phyloP scores from a whole-genome alignment of 2,797 vertebrate genomes.

The Vespertilio murinus region DNA sequence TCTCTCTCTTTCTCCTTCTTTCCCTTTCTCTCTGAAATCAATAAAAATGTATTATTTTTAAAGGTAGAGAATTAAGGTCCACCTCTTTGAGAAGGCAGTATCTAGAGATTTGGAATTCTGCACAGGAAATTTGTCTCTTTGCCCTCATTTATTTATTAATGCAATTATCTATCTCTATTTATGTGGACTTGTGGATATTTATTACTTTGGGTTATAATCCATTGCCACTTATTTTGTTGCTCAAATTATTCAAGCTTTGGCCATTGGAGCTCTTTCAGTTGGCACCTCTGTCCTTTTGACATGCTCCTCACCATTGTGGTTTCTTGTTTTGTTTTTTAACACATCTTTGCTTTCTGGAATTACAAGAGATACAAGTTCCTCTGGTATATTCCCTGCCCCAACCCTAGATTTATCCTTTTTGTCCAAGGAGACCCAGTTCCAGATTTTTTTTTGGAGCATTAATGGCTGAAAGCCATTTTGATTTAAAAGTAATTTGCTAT shows the following conservation, averaged over 20 bases:
- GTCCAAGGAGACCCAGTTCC: not conserved
- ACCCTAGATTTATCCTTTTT: not conserved
- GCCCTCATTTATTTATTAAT: not conserved
- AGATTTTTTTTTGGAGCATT: not conserved
- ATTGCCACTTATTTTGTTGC: not conserved
- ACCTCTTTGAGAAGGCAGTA: not conserved
- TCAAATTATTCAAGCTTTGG: not conserved
- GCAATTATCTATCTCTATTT: not conserved
- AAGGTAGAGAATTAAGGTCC: not conserved
- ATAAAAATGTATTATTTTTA: too few relatives aligned
- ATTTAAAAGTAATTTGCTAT: conserved; percentile 6
- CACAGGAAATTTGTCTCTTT: not conserved
- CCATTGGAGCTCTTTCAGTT: not conserved
- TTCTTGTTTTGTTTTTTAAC: not conserved
- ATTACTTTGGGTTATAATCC: not conserved
- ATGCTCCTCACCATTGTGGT: not conserved
- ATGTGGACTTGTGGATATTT: not conserved
- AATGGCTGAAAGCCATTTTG: not conserved
- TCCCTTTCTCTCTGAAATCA: too few relatives aligned
- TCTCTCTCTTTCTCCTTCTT: too few relatives aligned
- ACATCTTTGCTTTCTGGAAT: not conserved
- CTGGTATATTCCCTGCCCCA: not conserved
- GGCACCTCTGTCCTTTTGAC: not conserved
- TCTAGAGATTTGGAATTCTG: conserved; percentile 9
- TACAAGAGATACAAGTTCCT: not conserved